Evolutionary conservation across 2,888 invertebrate genomes (phyloP).

Genomic region (Maniola hyperantus): DNA sequence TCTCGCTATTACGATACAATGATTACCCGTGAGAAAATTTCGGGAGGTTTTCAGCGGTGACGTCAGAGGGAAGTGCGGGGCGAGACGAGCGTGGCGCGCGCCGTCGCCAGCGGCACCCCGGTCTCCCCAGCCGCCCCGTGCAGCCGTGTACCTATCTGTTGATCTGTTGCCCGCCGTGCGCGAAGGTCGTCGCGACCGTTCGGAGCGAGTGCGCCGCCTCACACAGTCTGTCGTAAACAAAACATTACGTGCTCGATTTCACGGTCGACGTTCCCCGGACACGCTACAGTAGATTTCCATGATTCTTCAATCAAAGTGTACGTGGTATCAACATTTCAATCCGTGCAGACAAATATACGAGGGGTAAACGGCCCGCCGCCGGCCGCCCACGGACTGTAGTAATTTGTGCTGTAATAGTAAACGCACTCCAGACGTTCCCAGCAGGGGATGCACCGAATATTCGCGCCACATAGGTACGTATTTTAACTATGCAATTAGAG

Average conservation of each 20-base stretch:
- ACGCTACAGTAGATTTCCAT: constrained; percentile 9
- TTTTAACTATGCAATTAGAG: constrained; percentile 1
- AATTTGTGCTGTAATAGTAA: constrained; percentile 43
- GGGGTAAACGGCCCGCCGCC: constrained; percentile 62
- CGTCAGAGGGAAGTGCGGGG: constrained; percentile 64
- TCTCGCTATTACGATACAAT: constrained; percentile 61
- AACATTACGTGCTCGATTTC: constrained; percentile 49
- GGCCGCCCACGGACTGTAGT: constrained; percentile 71
- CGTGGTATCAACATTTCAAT: constrained; percentile 43
- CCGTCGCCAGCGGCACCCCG: constrained; percentile 44
- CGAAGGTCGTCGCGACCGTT: constrained; percentile 58
- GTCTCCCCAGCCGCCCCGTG: constrained; percentile 53
- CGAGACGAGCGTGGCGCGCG: constrained; percentile 43
- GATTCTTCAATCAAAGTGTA: constrained; percentile 40
- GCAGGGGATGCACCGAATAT: constrained; percentile 57
- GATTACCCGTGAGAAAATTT: constrained; percentile 61
- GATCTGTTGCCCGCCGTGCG: constrained; percentile 77
- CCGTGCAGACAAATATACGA: constrained; percentile 54
- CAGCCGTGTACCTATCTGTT: constrained; percentile 55
- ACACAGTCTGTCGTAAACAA: constrained; percentile 64
- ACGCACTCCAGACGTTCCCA: constrained; percentile 53
- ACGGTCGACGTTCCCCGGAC: background rate
- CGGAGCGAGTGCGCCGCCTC: constrained; percentile 46
- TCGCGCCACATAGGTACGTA: constrained; percentile 48
- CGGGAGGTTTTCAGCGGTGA: constrained; percentile 70